Base-by-base conservation (phyloP, 2,888 invertebrate species). In the Palloptera scutellata region DNA sequence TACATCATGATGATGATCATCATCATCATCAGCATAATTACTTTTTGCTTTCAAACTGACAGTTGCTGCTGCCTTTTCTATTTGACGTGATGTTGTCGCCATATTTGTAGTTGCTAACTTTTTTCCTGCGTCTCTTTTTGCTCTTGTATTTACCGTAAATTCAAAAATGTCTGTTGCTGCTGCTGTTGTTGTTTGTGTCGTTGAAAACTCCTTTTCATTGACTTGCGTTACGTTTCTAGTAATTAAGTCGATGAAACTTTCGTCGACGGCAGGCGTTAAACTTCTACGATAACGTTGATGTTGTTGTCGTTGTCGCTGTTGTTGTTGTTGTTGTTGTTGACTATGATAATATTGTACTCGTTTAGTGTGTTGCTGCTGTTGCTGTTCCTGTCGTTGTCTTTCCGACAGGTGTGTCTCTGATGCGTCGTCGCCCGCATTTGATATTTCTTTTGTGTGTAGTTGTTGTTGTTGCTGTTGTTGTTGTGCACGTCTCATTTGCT, bases 231-330 rank as follows among this genome's bases (percentile, higher is more conserved):
- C 64, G 19, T 75, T 72, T 76, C 69, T 75, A 73, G 75, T 79
- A 81, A 81, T 82, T 79, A 81, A 79, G 79, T 82, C 77, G 77
- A 78, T 72, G 67, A 78, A 81, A 79, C 73, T 80, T 80, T 77
- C 62, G 65, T 70, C 30, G 6, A 30, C 30, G 30, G 6, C 68
- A 63, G 61, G 73, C 73, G 76, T 73, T 78, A 82, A 75, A 79
- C 81, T 81, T 72, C 83, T 75, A 68, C 83, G 80, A 75, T 75
- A 74, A 48, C 83, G 80, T 68, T 66, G 53, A 61, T 60, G 58
- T 67, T 73, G 68, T 65, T 72, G 74, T 43, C 11, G 48, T 20
- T 40, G 41, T 55, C 19, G 71, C 73, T 69, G 65, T 64, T 68
- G 64, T 61, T 62, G 19, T 43, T 30, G 12, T 52, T 45, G 30